Evolutionary conservation across 2,888 invertebrate genomes (phyloP), one percentile per base, ranked within the genome.

Genomic region (Pachycephus smyrnensis): DNA sequence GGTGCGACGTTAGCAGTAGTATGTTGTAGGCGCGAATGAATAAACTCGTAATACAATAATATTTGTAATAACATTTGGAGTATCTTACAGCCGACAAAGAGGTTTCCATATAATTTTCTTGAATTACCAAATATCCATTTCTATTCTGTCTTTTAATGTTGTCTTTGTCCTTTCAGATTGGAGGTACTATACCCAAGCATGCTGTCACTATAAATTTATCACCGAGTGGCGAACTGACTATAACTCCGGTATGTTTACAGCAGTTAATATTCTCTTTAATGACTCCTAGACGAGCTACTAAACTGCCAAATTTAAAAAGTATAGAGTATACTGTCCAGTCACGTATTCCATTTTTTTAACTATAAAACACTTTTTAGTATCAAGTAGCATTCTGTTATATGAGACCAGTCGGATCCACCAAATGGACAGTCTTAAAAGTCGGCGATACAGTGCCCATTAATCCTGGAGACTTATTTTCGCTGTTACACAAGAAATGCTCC

Each of bases 381-480:
- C 82, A 88, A 86, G 81, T 85, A 76, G 75, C 80, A 76, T 80
- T 86, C 11, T 87, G 88, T 82, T 87, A 83, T 32, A 85, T 85
- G 77, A 87, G 86, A 79, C 76, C 82, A 6, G 73, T 31, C 3
- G 82, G 79, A 79, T 83, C 85, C 2, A 73, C 82, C n/a, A 78
- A 77, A 73, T 88, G 87, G 86, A 71, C 82, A 69, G 78, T 83
- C 69, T 78, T 88, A 75, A 79, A 84, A 73, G 69, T 85, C 12
- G 87, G 88, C 75, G 76, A 37, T 31, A 77, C 82, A 11, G 79
- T 83, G 73, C 79, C 83, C 4, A 84, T 89, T 73, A 82, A 82
- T n/a, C 73, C 85, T 6, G 85, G 84, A 32, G 88, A 89, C 73
- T 80, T 85, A 73, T 89, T 86, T 75, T 85, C 86, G n/a, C n/a